Evolutionary conservation across 64 coral and sea anemone species (phyloP), one percentile per base, ranked within the genome.

Genomic region (Pocillopora verrucosa): DNA sequence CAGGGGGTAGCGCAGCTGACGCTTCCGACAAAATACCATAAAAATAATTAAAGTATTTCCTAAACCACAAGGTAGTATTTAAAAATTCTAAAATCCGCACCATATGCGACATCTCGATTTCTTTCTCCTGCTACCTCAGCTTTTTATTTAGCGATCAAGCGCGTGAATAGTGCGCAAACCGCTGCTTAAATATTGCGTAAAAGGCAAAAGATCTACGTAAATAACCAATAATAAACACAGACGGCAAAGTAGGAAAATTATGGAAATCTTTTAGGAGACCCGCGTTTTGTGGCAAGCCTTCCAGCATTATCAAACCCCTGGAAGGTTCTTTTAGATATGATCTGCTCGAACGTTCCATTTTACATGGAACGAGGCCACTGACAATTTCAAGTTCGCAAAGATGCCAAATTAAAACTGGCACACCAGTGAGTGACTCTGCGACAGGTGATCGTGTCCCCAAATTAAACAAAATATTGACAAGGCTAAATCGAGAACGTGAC

Each of bases 111-210:
- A 70, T 70, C 20, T n/a, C 24, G 24, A n/a, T 70, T 70, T 70
- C 16, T 70, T 24, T 70, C 11, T 24, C n/a, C 64, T 22, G 16
- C 22, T 67, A 19, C 9, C 64, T 70, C 22, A n/a, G 20, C 25
- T 70, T 26, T 72, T 58, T 57, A 58, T 17, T 16, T 12, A 41
- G 34, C 57, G 65, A 85, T 72, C 65, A 72, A 72, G 65, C 61
- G 34, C 1, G 37, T 68, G 24, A 63, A 70, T 20, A 25, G 17
- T 11, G 9, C 36, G 22, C 11, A 85, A 69, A 37, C 82, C 63
- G 20, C 20, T 13, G n/a, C 61, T 84, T 26, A 84, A 56, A 84
- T 69, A 69, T 63, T 84, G 82, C 82, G 34, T 72, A 85, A 69
- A 72, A 22, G 25, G 37, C 11, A 45, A 70, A 70, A 20, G 67